Evolutionary conservation across 2,113 vertebrate genomes (phyloP), one percentile per base, ranked within the genome.

Genomic region (Thymallus thymallus): DNA sequence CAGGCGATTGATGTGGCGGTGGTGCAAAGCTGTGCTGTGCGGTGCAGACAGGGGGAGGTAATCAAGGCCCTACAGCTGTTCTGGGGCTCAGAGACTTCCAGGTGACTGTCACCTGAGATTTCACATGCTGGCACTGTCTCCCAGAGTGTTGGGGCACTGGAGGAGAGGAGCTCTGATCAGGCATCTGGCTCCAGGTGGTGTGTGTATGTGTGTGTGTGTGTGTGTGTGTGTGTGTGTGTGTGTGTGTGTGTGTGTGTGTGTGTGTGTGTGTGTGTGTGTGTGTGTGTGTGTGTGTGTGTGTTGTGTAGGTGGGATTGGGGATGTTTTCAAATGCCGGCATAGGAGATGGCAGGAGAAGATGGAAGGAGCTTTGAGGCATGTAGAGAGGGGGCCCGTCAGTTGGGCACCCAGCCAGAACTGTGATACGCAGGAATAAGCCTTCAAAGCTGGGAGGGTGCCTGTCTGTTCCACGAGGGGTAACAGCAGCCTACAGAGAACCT

Each of bases 81-180:
- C 85, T 82, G 89, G 78, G 91, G 91, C 93, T 82, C 86, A 92
- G 91, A 75, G 76, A 89, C 92, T 92, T 95, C 94, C 94, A 96
- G 95, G 94, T 95, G 94, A 95, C 93, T 4, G 91, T 94, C 94
- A 89, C 94, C 92, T 83, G 94, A 94, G 95, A 94, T 93, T 94
- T 92, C 79, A 77, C 91, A 87, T 91, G 88, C 92, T 92, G 93
- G 93, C 93, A 94, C 90, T 51, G 48, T 51, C 14, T 91, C 56
- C 80, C 77, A 90, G 88, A 90, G 76, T 83, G 71, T 3, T 41
- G 63, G 69, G 92, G 92, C 14, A 29, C 24, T 24, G 92, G 89
- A 78, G 84, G 79, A 84, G 67, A 81, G 22, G 75, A 87, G 76
- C 87, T 87, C 90, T 93, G 90, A 87, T 56, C 68, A 90, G 88